phyloP scores from a whole-genome alignment of 1,140 invertebrate species.

The Drosophila pseudoananassae region DNA sequence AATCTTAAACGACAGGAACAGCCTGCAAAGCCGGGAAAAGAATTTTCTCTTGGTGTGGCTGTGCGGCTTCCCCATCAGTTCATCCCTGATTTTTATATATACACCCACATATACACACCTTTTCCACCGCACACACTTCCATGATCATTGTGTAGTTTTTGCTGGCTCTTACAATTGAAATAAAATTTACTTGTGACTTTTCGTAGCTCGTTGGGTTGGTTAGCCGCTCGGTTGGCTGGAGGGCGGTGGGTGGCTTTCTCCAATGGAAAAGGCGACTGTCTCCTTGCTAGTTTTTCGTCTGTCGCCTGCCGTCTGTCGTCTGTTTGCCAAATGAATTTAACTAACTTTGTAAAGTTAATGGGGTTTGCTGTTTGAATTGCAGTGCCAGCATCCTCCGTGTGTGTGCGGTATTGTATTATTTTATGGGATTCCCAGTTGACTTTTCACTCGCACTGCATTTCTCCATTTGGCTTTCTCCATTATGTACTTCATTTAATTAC shows the following conservation, averaged over 20 bases:
- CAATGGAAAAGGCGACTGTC: constrained; percentile 25
- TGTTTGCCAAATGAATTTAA: constrained; percentile 83
- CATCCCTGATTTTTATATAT: constrained; percentile 15
- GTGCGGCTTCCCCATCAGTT: constrained; percentile 5
- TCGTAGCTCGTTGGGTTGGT: constrained; percentile 68
- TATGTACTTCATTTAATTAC: constrained; percentile 78
- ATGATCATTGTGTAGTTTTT: constrained; percentile 64
- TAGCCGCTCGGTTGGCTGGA: constrained; percentile 39
- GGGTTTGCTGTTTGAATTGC: constrained; percentile 80
- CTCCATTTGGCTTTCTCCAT: constrained; percentile 35
- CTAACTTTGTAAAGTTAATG: constrained; percentile 83
- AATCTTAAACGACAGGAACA: not conserved
- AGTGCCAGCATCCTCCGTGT: constrained; percentile 24
- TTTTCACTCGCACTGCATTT: constrained; percentile 71
- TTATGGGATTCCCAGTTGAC: constrained; percentile 74
- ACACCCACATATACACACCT: constrained; percentile 35
- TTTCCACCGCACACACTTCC: constrained; percentile 40
- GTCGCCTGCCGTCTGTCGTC: constrained; percentile 57
- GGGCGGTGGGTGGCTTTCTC: constrained; percentile 21
- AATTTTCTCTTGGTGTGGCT: constrained; percentile 12
- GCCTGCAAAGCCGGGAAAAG: not conserved
- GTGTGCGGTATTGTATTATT: constrained; percentile 57
- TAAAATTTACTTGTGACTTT: constrained; percentile 83
- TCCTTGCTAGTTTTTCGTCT: constrained; percentile 50
- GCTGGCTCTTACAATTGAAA: constrained; percentile 79